Conservation (phyloP, 2,797 vertebrate genomes). For the Enteromius treurensis region DNA sequence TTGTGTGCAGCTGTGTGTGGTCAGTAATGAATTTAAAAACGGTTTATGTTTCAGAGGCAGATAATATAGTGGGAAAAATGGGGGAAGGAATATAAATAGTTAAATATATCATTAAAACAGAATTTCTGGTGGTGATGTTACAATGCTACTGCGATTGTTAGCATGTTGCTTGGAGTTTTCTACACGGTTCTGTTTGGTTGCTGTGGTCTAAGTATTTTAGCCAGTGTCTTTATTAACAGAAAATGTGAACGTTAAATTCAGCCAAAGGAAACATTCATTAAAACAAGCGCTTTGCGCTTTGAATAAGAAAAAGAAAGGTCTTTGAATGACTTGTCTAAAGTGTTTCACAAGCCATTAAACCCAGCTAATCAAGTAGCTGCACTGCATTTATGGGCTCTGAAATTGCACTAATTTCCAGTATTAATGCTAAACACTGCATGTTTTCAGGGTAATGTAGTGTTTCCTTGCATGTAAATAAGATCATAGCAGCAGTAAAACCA, state of each 20-base stretch:
- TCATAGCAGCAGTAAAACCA: background rate
- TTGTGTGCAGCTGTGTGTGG: background rate
- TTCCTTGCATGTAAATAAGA: slow-evolving; percentile 1
- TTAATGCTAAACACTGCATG: background rate
- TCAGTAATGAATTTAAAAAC: background rate
- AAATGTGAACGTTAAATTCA: background rate
- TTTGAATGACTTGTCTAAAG: slow-evolving; percentile 34
- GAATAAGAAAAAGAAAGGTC: too few relatives aligned
- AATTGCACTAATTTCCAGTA: background rate
- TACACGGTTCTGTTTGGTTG: background rate
- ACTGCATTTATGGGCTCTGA: background rate
- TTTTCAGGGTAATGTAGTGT: slow-evolving; percentile 1
- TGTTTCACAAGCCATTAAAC: slow-evolving; percentile 30
- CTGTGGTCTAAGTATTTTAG: background rate
- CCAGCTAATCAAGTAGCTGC: background rate
- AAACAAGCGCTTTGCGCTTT: slow-evolving; percentile 15
- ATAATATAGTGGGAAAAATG: background rate
- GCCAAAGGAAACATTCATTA: slow-evolving; percentile 29
- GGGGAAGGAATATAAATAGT: background rate
- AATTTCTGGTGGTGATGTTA: background rate
- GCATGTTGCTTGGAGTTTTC: background rate
- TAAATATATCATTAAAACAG: background rate
- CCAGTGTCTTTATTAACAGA: background rate
- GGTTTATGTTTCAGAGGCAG: slow-evolving; percentile 10
- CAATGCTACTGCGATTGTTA: background rate